phyloP scores from a whole-genome alignment of 2,888 invertebrate species.

The Cataglyphis cursor region DNA sequence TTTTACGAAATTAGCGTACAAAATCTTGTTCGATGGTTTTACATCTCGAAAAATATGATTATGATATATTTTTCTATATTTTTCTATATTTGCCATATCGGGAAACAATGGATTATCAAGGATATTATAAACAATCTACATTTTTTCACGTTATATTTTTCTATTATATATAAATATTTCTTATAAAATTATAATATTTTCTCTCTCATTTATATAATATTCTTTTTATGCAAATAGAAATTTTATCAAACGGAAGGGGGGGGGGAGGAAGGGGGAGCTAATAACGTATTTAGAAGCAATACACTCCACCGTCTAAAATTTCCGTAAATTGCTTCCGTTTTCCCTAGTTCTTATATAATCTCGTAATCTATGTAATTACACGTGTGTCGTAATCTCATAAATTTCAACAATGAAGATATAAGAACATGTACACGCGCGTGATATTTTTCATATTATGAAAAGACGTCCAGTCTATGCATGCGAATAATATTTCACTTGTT shows the following conservation, averaged over 20 bases:
- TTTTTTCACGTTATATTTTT: not conserved
- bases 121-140: not conserved
- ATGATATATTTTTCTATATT: not conserved
- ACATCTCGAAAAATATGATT: not conserved
- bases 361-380: not conserved
- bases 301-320: not conserved
- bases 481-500: not conserved
- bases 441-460: not conserved
- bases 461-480: no score
- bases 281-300: not conserved
- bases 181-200: no score
- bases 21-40: not conserved
- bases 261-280: no score
- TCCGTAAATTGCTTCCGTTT: not conserved
- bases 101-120: not conserved
- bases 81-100: not conserved
- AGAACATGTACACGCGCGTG: not conserved
- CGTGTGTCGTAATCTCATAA: not conserved
- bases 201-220: not conserved
- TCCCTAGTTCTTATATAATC: conserved; percentile 23
- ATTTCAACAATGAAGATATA: not conserved
- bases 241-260: not conserved
- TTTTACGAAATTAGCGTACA: not conserved
- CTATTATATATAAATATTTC: no score
- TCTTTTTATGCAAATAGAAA: conserved; percentile 16